Conservation (phyloP, 2,888 invertebrate species). For the Imbricaverruca yamaguchii region DNA sequence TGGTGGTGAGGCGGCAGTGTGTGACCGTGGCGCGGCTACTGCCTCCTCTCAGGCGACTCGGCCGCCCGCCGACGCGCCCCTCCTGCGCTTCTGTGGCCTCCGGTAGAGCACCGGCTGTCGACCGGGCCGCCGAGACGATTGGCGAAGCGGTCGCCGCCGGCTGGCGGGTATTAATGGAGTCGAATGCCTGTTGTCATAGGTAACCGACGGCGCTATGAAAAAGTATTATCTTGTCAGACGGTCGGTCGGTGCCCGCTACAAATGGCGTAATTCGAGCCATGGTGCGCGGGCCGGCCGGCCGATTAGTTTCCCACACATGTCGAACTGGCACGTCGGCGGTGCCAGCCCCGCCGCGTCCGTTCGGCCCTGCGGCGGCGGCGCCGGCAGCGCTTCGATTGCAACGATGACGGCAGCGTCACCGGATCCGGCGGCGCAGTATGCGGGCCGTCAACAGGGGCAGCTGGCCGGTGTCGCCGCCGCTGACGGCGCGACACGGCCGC, state of each 20-base stretch:
- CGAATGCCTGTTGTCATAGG: constrained; percentile 19
- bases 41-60: background rate
- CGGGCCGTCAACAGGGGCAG: background rate
- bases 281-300: background rate
- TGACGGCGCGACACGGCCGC: background rate
- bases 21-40: background rate
- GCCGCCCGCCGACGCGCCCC: background rate
- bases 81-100: too few species aligned
- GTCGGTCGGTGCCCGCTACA: background rate
- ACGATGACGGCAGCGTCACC: background rate
- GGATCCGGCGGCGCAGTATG: background rate
- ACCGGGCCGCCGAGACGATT: too few species aligned
- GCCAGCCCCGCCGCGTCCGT: background rate
- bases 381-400: background rate
- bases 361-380: background rate
- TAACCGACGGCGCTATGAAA: background rate
- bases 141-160: background rate
- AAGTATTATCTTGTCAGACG: constrained; percentile 1
- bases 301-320: background rate
- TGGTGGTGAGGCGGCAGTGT: background rate
- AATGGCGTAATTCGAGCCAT: background rate
- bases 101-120: too few species aligned
- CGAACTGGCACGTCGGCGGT: background rate
- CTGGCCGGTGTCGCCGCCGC: background rate
- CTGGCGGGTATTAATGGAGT: background rate